Evolutionary conservation across 2,797 vertebrate species (phyloP).

Genomic region (Spondyliosoma cantharus): DNA sequence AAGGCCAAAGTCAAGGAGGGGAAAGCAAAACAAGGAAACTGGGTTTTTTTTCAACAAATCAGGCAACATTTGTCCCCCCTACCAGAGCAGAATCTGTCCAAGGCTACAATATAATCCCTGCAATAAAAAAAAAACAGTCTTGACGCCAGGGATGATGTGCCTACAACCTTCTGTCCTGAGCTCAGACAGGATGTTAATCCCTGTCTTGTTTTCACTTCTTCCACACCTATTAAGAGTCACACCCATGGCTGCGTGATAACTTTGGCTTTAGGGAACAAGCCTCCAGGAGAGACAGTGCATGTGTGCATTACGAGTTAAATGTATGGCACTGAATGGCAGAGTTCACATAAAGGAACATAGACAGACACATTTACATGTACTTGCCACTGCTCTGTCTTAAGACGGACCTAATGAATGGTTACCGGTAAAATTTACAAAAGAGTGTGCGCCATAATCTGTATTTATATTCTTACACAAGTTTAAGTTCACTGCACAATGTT

Average conservation of each 20-base stretch:
- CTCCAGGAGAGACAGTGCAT: background rate
- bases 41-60: conserved; percentile 8
- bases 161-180: conserved; percentile 23
- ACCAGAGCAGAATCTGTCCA: background rate
- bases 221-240: conserved; percentile 19
- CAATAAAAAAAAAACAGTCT: conserved; percentile 8
- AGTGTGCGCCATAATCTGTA: background rate
- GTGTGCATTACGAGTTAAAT: no score
- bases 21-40: background rate
- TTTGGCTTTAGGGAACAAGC: conserved; percentile 4
- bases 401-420: background rate
- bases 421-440: no score
- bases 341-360: background rate
- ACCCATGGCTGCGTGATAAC: conserved; percentile 19
- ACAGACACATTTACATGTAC: conserved; percentile 4
- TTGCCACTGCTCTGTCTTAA: background rate
- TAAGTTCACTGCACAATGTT: background rate
- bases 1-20: background rate
- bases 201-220: conserved; percentile 35
- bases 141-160: conserved; percentile 18
- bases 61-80: background rate
- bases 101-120: background rate
- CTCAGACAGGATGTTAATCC: conserved; percentile 13
- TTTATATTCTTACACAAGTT: background rate
- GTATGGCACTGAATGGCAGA: background rate